Evolutionary conservation across 1,140 invertebrate genomes (phyloP).

Genomic region (Acyrthosiphon pisum): DNA sequence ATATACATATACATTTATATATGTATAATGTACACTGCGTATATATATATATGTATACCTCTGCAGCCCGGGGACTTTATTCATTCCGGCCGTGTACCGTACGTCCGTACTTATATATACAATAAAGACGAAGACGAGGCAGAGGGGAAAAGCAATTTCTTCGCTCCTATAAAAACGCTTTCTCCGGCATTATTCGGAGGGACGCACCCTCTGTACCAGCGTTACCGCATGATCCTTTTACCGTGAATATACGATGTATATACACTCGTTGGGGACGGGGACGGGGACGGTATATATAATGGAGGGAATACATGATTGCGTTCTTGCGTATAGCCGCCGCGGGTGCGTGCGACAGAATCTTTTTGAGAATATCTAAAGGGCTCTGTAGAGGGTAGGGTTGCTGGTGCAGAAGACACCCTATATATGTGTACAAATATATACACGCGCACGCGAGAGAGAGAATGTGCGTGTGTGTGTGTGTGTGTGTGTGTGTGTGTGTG

Average conservation of each 20-base stretch:
- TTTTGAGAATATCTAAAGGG: conserved; percentile 21
- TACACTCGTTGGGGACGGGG: neutral
- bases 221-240: conserved; percentile 30
- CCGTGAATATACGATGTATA: neutral
- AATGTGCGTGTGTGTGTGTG: neutral
- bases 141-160: conserved; percentile 44
- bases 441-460: too few species aligned
- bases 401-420: conserved; percentile 38
- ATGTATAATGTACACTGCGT: neutral
- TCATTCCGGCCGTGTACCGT: conserved; percentile 8
- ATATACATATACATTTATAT: neutral
- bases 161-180: conserved; percentile 53
- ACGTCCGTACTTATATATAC: too few species aligned
- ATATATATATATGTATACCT: neutral
- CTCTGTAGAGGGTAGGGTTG: neutral
- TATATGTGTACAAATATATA: neutral
- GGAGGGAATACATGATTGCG: conserved; percentile 49
- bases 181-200: conserved; percentile 34
- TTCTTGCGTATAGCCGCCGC: conserved; percentile 13
- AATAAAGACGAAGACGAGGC: neutral
- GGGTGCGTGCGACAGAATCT: conserved; percentile 40
- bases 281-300: neutral
- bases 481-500: too few species aligned
- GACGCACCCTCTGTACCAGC: conserved; percentile 17
- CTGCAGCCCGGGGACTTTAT: neutral